phyloP scores from a whole-genome alignment of 2,113 vertebrate species.

The Phyllostomus hastatus region DNA sequence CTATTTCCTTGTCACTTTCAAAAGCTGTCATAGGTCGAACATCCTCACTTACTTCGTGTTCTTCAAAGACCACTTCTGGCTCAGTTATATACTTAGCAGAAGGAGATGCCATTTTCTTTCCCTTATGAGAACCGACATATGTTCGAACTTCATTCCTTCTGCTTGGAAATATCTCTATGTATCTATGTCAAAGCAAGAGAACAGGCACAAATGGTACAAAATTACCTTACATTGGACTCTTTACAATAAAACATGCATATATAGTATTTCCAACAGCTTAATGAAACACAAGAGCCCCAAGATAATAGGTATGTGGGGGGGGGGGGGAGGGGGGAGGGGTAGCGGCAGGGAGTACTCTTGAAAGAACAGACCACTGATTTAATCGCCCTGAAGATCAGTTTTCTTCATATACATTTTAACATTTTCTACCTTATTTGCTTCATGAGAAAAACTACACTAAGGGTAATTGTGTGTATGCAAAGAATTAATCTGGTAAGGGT shows the following conservation, averaged over 20 bases:
- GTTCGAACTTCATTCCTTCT: constrained; percentile 82
- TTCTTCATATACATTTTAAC: background rate
- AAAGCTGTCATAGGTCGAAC: constrained; percentile 44
- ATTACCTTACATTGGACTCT: background rate
- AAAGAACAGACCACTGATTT: background rate
- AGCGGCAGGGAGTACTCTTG: background rate
- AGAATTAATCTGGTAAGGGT: background rate
- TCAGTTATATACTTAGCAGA: constrained; percentile 63
- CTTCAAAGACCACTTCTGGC: constrained; percentile 66
- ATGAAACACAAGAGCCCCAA: constrained; percentile 1
- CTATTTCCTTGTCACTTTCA: constrained; percentile 47
- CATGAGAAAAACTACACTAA: background rate
- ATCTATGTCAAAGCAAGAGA: constrained; percentile 80
- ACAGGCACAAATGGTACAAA: background rate
- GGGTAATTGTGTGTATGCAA: background rate
- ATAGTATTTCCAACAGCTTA: background rate
- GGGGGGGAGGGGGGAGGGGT: background rate
- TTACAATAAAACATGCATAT: background rate
- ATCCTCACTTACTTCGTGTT: constrained; percentile 27
- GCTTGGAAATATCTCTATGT: constrained; percentile 93
- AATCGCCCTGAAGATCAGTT: background rate
- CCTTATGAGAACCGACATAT: constrained; percentile 60
- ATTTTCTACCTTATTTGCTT: background rate
- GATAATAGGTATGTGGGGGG: background rate
- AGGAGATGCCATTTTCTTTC: constrained; percentile 45